Percentiles rank a stretch among this genome's conserved stretches.
phyloP scores from a whole-genome alignment of 1,140 invertebrate species.

The Brachionus koreanus region DNA sequence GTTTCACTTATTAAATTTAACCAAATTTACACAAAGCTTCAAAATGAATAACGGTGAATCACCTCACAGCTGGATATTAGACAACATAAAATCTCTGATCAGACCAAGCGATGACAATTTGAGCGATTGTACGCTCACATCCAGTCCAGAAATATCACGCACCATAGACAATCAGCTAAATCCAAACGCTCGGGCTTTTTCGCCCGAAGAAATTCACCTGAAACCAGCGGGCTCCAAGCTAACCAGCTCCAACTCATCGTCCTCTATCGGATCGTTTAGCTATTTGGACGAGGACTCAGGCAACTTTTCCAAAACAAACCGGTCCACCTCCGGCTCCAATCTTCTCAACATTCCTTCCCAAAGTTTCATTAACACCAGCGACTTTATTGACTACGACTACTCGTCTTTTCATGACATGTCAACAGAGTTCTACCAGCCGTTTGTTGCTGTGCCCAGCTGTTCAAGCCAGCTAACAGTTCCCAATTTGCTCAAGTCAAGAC shows the following conservation, averaged over 20 bases:
- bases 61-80: constrained; percentile 16
- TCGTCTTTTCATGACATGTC: constrained; percentile 8
- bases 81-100: constrained; percentile 15
- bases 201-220: constrained; percentile 11
- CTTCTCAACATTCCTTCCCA: not conserved
- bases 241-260: not conserved
- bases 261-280: not conserved
- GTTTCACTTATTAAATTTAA: not conserved
- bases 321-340: constrained; percentile 6
- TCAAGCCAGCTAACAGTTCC: not conserved
- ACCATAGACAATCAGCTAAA: constrained; percentile 8
- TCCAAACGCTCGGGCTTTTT: not conserved
- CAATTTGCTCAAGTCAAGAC: not conserved
- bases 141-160: not conserved
- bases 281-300: constrained; percentile 5
- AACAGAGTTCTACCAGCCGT: not conserved
- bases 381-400: constrained; percentile 29
- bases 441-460: not conserved
- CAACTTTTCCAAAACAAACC: not conserved
- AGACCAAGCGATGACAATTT: not conserved
- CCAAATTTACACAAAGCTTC: not conserved
- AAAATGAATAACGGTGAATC: not conserved
- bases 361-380: constrained; percentile 1
- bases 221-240: not conserved
- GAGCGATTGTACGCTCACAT: constrained; percentile 1